These are phyloP conservation scores for Lamellibrachia luymesi DNA, from an alignment of 1,140 invertebrate genomes.

Conservation along the genomic window DNA sequence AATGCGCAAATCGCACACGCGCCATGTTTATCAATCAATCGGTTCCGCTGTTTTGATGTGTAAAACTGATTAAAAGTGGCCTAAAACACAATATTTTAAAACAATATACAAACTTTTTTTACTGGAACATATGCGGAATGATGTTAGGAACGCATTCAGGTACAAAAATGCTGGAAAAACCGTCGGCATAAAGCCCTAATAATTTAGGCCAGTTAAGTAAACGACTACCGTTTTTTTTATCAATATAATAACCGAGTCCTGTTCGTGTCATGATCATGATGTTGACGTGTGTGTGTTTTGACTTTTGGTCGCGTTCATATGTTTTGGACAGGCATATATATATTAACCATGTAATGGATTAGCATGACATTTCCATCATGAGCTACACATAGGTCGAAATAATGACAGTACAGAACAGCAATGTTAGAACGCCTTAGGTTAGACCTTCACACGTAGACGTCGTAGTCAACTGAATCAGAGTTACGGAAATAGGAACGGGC, in stretches of 20 bases:
- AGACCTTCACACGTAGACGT: not conserved
- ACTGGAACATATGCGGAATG: too few species aligned
- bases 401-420: not conserved
- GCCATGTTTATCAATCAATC: too few species aligned
- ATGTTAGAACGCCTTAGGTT: not conserved
- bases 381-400: not conserved
- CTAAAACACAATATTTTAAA: too few species aligned
- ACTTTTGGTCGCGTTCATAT: not conserved
- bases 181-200: too few species aligned
- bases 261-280: too few species aligned
- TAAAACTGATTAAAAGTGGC: too few species aligned
- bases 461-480: not conserved
- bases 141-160: too few species aligned
- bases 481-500: not conserved
- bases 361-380: not conserved
- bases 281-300: not conserved
- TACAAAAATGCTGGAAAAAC: too few species aligned
- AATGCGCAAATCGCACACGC: too few species aligned
- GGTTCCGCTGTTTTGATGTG: too few species aligned
- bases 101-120: too few species aligned
- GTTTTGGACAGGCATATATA: not conserved
- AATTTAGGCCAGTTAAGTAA: too few species aligned
- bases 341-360: not conserved
- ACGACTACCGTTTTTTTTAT: not conserved
- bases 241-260: not conserved